These are phyloP conservation scores for Nesometra sesokonis DNA, from an alignment of 35 echinoderm and acorn worm species.

Conservation along the genomic window DNA sequence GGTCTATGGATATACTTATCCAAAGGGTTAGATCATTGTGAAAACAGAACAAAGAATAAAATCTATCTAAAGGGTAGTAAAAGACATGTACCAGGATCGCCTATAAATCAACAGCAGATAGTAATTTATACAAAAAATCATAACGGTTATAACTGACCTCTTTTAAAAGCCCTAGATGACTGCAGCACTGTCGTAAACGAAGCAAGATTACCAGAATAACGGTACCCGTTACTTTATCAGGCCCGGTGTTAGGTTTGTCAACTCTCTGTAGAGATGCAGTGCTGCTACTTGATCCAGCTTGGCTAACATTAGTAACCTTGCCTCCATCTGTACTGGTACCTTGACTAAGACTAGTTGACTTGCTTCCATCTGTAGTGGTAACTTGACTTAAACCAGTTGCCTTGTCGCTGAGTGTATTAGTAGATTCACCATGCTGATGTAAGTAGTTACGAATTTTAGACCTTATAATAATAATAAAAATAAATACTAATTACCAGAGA, in stretches of 20 bases:
- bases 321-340: too few relatives aligned
- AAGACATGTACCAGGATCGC: too few relatives aligned
- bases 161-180: conserved; percentile 80
- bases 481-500: background rate
- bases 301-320: background rate
- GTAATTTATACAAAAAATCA: too few relatives aligned
- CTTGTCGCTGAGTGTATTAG: background rate
- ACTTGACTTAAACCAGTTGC: too few relatives aligned
- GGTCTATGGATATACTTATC: too few relatives aligned
- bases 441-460: background rate
- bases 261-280: background rate
- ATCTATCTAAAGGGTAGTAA: too few relatives aligned
- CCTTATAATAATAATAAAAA: background rate
- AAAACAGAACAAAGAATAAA: too few relatives aligned
- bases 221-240: conserved; percentile 46
- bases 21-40: too few relatives aligned
- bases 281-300: background rate
- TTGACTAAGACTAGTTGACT: background rate
- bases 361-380: background rate
- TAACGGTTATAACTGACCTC: conserved; percentile 63
- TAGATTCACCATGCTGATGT: background rate
- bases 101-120: too few relatives aligned
- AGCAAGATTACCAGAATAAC: conserved; percentile 70
- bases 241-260: background rate
- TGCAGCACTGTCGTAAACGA: conserved; percentile 81